These are phyloP conservation scores for Enteromius unitaeniatus DNA, from an alignment of 2,797 vertebrate genomes.

Conservation along the genomic window DNA sequence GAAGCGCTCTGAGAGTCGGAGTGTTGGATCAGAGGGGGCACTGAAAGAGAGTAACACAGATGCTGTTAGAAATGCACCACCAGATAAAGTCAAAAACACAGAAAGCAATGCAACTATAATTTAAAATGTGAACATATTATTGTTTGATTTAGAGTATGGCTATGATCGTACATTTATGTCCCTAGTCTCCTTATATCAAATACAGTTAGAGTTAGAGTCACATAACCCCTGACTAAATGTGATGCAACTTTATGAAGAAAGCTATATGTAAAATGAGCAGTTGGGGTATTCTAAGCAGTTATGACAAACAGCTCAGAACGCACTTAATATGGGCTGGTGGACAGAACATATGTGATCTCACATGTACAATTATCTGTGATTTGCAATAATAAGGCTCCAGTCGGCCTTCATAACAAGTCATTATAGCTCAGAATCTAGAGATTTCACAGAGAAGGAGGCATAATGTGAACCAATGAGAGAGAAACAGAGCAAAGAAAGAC, in stretches of 20 bases:
- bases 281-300: background rate
- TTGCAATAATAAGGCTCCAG: slow-evolving; percentile 41
- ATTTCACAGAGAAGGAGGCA: slow-evolving; percentile 46
- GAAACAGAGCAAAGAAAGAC: slow-evolving; percentile 52
- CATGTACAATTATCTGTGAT: slow-evolving; percentile 61
- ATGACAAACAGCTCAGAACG: background rate
- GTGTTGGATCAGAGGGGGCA: slow-evolving; percentile 96
- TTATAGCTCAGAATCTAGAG: slow-evolving; percentile 45
- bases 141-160: background rate
- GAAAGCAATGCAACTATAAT: background rate
- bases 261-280: background rate
- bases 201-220: background rate
- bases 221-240: background rate
- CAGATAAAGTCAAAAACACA: background rate
- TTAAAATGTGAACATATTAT: background rate
- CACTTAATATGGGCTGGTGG: background rate
- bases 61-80: background rate
- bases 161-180: background rate
- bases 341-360: slow-evolving; percentile 56
- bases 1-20: slow-evolving; percentile 99
- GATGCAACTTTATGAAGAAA: background rate
- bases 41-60: slow-evolving; percentile 71
- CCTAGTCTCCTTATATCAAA: background rate
- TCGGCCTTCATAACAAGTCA: slow-evolving; percentile 37
- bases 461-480: slow-evolving; percentile 59